Evolutionary conservation across 1,140 invertebrate species (phyloP).

Genomic region (Aphelenchoides fujianensis): DNA sequence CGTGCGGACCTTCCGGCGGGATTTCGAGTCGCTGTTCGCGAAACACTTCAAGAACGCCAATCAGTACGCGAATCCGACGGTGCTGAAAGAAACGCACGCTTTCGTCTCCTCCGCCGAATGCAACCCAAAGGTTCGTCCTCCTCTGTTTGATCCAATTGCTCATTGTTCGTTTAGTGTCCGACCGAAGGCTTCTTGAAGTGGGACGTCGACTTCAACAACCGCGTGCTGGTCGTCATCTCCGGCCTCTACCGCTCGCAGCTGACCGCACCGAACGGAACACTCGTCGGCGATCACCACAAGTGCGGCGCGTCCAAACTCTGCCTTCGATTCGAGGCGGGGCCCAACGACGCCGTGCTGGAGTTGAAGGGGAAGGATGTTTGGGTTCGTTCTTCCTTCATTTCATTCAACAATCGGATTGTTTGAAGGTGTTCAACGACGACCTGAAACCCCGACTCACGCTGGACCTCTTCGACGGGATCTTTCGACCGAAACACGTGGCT

Average conservation of each 20-base stretch:
- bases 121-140: not conserved
- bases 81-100: not conserved
- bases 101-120: not conserved
- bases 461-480: not conserved
- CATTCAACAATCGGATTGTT: not conserved
- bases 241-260: not conserved
- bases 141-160: not conserved
- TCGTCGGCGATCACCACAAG: not conserved
- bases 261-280: not conserved
- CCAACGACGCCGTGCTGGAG: not conserved
- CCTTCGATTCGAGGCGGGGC: not conserved
- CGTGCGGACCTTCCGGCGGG: not conserved
- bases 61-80: not conserved
- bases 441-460: not conserved
- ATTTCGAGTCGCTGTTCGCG: not conserved
- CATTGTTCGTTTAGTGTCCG: conserved; percentile 1
- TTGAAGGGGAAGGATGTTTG: conserved; percentile 10
- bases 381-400: not conserved
- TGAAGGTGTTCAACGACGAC: not conserved
- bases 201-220: not conserved
- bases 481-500: not conserved
- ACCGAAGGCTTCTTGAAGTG: not conserved
- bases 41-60: conserved; percentile 5
- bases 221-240: not conserved
- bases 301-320: not conserved